Conservation (phyloP, 2,888 invertebrate genomes). For the Craniophora ligustri region DNA sequence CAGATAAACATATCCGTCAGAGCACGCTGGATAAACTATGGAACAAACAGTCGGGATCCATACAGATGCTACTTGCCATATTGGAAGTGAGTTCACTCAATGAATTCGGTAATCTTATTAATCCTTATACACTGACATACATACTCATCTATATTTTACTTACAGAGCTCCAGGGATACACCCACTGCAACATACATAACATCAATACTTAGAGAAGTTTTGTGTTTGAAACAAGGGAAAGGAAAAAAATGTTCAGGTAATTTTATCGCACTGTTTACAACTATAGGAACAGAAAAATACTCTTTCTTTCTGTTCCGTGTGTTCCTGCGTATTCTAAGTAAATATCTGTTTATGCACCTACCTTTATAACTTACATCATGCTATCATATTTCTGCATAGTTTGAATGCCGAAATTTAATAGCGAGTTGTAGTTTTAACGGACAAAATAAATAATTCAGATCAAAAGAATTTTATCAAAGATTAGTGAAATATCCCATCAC, state of each 20-base stretch:
- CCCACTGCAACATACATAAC: slow-evolving; percentile 87
- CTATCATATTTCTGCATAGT: slow-evolving; percentile 5
- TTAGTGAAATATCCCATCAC: neutral
- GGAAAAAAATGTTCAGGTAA: slow-evolving; percentile 85
- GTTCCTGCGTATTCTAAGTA: too few relatives aligned
- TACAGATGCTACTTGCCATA: slow-evolving; percentile 86
- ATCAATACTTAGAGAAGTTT: slow-evolving; percentile 88
- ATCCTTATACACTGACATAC: neutral
- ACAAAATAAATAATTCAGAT: slow-evolving; percentile 6
- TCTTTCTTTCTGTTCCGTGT: too few relatives aligned
- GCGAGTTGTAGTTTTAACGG: neutral
- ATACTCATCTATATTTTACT: slow-evolving; percentile 46
- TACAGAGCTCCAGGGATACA: slow-evolving; percentile 88
- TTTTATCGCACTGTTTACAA: too few relatives aligned
- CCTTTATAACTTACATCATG: slow-evolving; percentile 3
- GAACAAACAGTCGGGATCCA: slow-evolving; percentile 87
- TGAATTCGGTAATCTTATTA: neutral
- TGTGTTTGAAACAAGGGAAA: slow-evolving; percentile 88
- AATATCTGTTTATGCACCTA: slow-evolving; percentile 1
- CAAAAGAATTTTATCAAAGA: neutral
- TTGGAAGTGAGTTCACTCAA: slow-evolving; percentile 81
- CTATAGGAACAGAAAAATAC: too few relatives aligned
- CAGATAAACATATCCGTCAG: slow-evolving; percentile 89
- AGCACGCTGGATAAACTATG: slow-evolving; percentile 88
- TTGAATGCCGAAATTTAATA: neutral